Base-by-base conservation (phyloP, 2,797 vertebrate genomes). In the Rhynchonycteris naso region DNA sequence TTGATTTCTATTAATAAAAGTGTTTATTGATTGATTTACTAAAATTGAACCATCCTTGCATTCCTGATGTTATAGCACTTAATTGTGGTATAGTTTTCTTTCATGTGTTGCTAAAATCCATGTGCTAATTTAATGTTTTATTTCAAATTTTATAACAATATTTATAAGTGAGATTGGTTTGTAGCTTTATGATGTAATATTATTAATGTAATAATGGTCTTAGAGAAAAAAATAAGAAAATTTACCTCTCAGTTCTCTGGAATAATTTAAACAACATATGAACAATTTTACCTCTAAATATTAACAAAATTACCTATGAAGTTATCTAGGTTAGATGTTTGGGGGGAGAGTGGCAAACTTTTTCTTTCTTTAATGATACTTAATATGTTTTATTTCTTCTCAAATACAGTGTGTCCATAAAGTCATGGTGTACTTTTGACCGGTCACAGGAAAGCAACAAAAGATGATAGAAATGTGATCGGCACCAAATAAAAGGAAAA, bases 21-120 rank as follows among this genome's bases (percentile, higher is more conserved):
- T 65, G 74, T 87, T 47, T 86, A 69, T 81, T 58, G 68, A 85
- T 75, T 89, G 3, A 52, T 59, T 89, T 80, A 43, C 28, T 93
- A 69, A 97, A 92, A 84, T 74, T 75, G 47, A 96, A 76, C 93
- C 30, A 52, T 93, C 63, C 92, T 96, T 94, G 72, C 63, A 95
- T 93, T 96, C 93, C 30, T 30, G 24, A 76, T 65, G 14, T 74
- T 59, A 84, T 21, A 91, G 7, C 14, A 50, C 19, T 74, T 68
- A 38, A 84, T 76, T 54, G 24, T 88, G 15, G 5, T 71, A n/a
- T 12, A 59, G 11, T 58, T 8, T 88, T 88, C 38, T 71, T 87
- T 80, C 30, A 83, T 24, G 4, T 79, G 7, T 65, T 93, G 8
- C 76, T 95, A 3, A 61, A 88, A 94, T 93, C 11, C 15, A 84